Conservation (phyloP, 1,140 invertebrate species). For the Cryptotermes secundus region DNA sequence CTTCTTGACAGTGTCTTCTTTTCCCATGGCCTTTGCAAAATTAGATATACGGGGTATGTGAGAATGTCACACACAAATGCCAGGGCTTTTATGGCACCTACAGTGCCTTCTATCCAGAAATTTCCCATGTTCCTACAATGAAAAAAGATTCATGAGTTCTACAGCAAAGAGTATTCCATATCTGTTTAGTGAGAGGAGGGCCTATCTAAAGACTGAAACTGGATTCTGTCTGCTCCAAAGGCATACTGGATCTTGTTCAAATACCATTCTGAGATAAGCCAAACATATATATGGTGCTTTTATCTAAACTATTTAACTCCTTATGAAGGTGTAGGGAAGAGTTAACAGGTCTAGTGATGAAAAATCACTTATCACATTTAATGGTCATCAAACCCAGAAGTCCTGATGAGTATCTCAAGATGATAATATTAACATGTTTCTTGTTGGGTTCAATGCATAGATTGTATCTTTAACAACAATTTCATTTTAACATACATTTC, state of each 20-base stretch:
- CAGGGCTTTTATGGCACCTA: conserved; percentile 72
- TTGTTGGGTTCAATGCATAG: too few species aligned
- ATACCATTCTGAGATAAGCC: not conserved
- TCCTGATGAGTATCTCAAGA: too few species aligned
- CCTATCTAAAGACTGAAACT: not conserved
- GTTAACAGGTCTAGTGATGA: too few species aligned
- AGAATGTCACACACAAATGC: conserved; percentile 85
- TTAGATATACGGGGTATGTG: conserved; percentile 85
- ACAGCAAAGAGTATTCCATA: not conserved
- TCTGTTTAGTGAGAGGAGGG: not conserved
- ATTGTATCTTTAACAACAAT: too few species aligned
- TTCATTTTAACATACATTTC: too few species aligned
- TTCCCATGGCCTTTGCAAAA: conserved; percentile 86
- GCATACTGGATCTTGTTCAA: not conserved
- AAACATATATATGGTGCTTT: not conserved
- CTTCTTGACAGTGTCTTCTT: conserved; percentile 69
- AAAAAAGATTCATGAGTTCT: conserved; percentile 37
- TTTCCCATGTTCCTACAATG: conserved; percentile 69
- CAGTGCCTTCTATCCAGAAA: conserved; percentile 71
- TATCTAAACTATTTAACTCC: too few species aligned
- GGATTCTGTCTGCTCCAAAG: not conserved
- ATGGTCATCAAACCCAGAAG: too few species aligned
- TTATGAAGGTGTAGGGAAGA: too few species aligned
- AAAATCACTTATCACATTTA: too few species aligned
- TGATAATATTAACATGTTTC: too few species aligned